Evolutionary conservation across 2,113 vertebrate genomes (phyloP).

Genomic region (Bettongia penicillata): DNA sequence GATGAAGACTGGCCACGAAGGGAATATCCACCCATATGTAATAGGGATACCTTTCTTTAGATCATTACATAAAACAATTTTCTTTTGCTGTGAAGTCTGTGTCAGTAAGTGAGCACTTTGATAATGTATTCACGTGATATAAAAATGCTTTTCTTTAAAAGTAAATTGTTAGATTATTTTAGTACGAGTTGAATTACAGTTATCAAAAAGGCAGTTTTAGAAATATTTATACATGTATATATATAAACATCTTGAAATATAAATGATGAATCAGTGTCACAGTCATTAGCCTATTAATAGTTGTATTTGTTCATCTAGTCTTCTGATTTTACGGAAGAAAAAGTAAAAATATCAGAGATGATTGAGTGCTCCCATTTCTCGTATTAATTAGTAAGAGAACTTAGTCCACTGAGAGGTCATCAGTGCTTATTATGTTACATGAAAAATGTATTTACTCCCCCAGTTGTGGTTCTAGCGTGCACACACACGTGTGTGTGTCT

Average conservation of each 20-base stretch:
- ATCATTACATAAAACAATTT: background rate
- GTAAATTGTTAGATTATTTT: constrained; percentile 2
- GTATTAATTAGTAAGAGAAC: background rate
- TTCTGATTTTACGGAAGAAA: background rate
- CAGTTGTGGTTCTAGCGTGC: background rate
- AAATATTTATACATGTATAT: background rate
- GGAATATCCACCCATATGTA: background rate
- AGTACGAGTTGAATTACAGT: background rate
- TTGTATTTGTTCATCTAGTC: background rate
- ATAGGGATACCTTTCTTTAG: background rate
- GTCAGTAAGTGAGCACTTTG: background rate
- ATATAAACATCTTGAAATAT: background rate
- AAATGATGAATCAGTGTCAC: background rate
- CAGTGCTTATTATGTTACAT: background rate
- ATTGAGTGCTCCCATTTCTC: background rate
- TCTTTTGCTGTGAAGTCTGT: background rate
- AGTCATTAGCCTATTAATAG: background rate
- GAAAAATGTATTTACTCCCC: background rate
- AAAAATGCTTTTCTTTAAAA: constrained; percentile 18
- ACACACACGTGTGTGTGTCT: background rate
- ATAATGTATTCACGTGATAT: background rate
- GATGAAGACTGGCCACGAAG: background rate
- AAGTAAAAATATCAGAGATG: background rate
- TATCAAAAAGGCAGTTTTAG: background rate
- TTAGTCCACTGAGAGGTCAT: background rate